Base-by-base conservation (phyloP, 2,113 vertebrate species). In the Myotis yumanensis region DNA sequence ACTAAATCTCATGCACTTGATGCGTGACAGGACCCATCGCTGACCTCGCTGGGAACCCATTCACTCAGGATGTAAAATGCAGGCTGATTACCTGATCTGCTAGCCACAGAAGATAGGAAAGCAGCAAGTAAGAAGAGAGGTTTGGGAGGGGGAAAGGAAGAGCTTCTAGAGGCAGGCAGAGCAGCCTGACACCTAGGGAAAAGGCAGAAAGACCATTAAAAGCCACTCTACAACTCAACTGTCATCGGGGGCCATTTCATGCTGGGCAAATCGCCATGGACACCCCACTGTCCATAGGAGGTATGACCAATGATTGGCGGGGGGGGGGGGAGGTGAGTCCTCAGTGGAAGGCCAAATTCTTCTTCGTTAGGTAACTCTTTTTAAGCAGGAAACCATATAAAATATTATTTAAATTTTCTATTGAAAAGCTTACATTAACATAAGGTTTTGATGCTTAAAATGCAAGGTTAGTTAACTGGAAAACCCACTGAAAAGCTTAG, bases 171-270 rank as follows among this genome's bases (percentile, higher is more conserved):
- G 73, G 96, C 43, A 96, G 96, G 90, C 90, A 96, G 96, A 93
- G 94, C 86, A 86, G 91, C 86, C 97, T 95, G 96, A 95, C 94
- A 97, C 97, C 97, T 97, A 89, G 89, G 93, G 96, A 89, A 95
- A 66, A 97, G 97, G 96, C 86, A 97, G 96, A 97, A 79, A 96
- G 86, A 91, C 77, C 40, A 37, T 97, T 97, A 97, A 73, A 69
- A 95, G 86, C 46, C 77, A 90, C 54, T 64, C 62, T 30, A 18
- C 43, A 73, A 54, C 68, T 77, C 82, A 46, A 57, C 0, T 0
- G 40, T 72, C 28, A 2, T 14, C 17, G 4, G 30, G 43, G 43
- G 51, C 57, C 3, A 17, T 6, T 51, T 20, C 89, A 35, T 3
- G 11, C 81, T 5, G 3, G 18, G 51, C 73, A 22, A 14, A n/a